Percentiles rank a stretch among this genome's conserved stretches.
These are phyloP conservation scores for Hyalella azteca DNA, from an alignment of 2,888 invertebrate genomes.

Conservation along the genomic window DNA sequence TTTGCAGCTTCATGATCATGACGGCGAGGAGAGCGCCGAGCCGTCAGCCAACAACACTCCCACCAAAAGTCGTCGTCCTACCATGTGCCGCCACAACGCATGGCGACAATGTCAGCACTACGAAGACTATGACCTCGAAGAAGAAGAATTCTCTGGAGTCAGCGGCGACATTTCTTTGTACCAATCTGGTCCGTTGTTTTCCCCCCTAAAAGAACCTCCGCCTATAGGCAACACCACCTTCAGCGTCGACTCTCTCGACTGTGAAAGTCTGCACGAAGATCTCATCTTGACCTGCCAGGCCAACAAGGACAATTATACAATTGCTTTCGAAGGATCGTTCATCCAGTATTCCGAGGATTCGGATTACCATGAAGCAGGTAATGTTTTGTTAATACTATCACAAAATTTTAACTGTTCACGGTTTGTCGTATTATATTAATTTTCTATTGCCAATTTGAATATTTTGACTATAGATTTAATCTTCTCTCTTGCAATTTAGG, in stretches of 20 bases:
- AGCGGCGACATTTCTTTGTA: slow-evolving; percentile 80
- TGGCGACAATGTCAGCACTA: slow-evolving; percentile 25
- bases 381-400: no score
- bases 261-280: slow-evolving; percentile 80
- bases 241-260: slow-evolving; percentile 89
- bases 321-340: slow-evolving; percentile 81
- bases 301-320: slow-evolving; percentile 93
- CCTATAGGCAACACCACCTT: slow-evolving; percentile 71
- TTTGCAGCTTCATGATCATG: not conserved
- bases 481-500: no score
- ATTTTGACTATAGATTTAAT: no score
- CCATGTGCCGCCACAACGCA: not conserved
- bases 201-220: slow-evolving; percentile 78
- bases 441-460: no score
- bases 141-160: slow-evolving; percentile 89
- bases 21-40: not conserved
- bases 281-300: slow-evolving; percentile 89
- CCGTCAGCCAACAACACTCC: slow-evolving; percentile 18
- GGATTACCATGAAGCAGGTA: slow-evolving; percentile 69
- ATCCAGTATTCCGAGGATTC: slow-evolving; percentile 81
- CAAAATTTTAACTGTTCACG: no score
- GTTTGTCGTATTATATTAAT: no score
- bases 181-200: slow-evolving; percentile 88
- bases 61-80: slow-evolving; percentile 12
- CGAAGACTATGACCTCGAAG: slow-evolving; percentile 93